phyloP scores from a whole-genome alignment of 2,113 vertebrate species.

The Penelope pileata region DNA sequence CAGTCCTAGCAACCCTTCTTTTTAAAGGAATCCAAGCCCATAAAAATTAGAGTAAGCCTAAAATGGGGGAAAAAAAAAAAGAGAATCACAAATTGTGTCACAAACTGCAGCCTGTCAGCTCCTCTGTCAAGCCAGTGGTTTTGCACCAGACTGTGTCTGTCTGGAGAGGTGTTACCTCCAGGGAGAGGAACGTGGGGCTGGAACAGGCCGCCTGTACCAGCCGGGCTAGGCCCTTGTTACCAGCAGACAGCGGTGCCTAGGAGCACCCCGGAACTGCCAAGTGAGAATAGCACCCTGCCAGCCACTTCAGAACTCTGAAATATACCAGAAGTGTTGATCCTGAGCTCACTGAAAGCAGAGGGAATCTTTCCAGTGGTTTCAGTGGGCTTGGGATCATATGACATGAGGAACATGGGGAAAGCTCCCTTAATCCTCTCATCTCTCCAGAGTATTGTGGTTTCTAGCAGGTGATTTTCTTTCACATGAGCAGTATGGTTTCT shows the following conservation, averaged over 20 bases:
- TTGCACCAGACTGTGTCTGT: background rate
- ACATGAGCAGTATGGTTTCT: slow-evolving; percentile 23
- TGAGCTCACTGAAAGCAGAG: background rate
- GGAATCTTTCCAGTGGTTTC: background rate
- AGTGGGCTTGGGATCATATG: background rate
- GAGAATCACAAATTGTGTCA: background rate
- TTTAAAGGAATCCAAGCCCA: slow-evolving; percentile 7
- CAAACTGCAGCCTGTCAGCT: background rate
- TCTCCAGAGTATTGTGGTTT: slow-evolving; percentile 1
- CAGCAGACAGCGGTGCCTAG: background rate
- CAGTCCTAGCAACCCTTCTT: background rate
- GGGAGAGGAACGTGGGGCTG: background rate
- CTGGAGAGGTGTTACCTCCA: background rate
- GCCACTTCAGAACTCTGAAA: background rate
- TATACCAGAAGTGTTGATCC: background rate
- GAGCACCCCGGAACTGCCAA: background rate
- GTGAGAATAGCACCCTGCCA: background rate
- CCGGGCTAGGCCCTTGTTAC: background rate
- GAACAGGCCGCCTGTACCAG: background rate
- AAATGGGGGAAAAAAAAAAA: background rate
- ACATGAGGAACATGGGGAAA: slow-evolving; percentile 28
- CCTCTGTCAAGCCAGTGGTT: background rate
- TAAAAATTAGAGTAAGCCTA: background rate
- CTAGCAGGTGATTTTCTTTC: slow-evolving; percentile 26
- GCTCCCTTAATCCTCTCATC: slow-evolving; percentile 48